A percentile compares a stretch with the other conserved stretches of the same genome.
phyloP scores from a whole-genome alignment of 2,888 invertebrate species.

The Lydus trimaculatus region DNA sequence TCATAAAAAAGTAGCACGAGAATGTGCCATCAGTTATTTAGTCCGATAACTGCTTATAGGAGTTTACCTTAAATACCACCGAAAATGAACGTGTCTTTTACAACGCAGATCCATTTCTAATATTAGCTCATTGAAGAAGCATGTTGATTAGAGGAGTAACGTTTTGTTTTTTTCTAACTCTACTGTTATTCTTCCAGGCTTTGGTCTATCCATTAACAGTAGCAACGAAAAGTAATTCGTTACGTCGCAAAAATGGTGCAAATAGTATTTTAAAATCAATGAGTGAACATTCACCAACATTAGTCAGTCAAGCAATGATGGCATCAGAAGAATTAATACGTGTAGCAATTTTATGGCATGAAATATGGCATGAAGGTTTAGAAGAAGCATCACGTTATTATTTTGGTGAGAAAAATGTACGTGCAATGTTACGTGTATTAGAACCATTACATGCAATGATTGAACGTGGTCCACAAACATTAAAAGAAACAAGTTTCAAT shows the following conservation, averaged over 20 bases:
- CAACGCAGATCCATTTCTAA: no score
- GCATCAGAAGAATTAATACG: constrained; percentile 96
- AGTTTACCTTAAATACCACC: no score
- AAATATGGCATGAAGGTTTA: constrained; percentile 98
- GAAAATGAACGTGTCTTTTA: no score
- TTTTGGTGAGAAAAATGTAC: constrained; percentile 95
- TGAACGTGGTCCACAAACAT: constrained; percentile 91
- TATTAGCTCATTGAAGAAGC: no score
- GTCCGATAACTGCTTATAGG: no score
- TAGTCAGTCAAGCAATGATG: constrained; percentile 96
- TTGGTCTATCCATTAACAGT: constrained; percentile 97
- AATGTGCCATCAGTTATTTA: no score
- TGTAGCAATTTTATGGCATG: constrained; percentile 99
- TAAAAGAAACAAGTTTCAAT: constrained; percentile 96
- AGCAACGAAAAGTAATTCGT: constrained; percentile 89
- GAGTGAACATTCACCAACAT: constrained; percentile 89
- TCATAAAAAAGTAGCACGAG: no score
- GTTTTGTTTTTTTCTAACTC: not conserved
- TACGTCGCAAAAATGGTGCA: constrained; percentile 86
- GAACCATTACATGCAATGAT: constrained; percentile 95
- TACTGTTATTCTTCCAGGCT: constrained; percentile 69
- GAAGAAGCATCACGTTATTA: constrained; percentile 90
- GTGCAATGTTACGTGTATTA: constrained; percentile 95
- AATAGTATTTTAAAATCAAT: constrained; percentile 94
- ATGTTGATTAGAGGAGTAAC: no score